Conservation (phyloP, 2,113 vertebrate genomes). For the Nannobrachium achirus region DNA sequence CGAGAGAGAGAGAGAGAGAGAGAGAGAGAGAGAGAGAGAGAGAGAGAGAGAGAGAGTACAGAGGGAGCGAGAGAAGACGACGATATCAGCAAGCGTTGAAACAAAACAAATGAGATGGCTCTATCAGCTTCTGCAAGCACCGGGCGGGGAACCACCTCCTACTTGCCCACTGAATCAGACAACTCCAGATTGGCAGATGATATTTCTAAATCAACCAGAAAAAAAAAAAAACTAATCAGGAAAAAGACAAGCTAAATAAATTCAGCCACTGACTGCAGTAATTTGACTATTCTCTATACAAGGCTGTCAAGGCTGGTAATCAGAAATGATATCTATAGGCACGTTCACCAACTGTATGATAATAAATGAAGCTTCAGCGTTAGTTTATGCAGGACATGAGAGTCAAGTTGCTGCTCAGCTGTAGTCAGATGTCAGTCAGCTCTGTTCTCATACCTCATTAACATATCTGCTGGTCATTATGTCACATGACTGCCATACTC, state of each 20-base stretch:
- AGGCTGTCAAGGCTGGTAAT: constrained; percentile 14
- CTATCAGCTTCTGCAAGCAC: constrained; percentile 36
- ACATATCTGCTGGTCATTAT: too few species aligned
- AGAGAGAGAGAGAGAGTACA: constrained; percentile 31
- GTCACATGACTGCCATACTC: too few species aligned
- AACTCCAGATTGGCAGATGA: constrained; percentile 44
- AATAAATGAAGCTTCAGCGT: too few species aligned
- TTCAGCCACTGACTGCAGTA: constrained; percentile 25
- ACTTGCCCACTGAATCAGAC: constrained; percentile 11
- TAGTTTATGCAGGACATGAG: too few species aligned
- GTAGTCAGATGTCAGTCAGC: too few species aligned
- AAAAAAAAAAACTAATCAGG: too few species aligned
- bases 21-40: constrained; percentile 13
- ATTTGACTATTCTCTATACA: constrained; percentile 4
- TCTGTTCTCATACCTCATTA: too few species aligned
- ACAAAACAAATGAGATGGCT: constrained; percentile 56
- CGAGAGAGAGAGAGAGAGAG: constrained; percentile 24
- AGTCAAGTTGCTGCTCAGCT: too few species aligned
- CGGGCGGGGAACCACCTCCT: constrained; percentile 10
- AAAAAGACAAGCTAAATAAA: constrained; percentile 12
- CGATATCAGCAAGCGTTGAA: constrained; percentile 31
- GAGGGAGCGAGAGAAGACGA: constrained; percentile 33
- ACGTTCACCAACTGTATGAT: background rate
- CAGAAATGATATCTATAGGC: constrained; percentile 3
- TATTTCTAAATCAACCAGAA: constrained; percentile 55